Evolutionary conservation across 2,888 invertebrate genomes (phyloP), one percentile per base, ranked within the genome.

Genomic region (Lutraria lutraria): DNA sequence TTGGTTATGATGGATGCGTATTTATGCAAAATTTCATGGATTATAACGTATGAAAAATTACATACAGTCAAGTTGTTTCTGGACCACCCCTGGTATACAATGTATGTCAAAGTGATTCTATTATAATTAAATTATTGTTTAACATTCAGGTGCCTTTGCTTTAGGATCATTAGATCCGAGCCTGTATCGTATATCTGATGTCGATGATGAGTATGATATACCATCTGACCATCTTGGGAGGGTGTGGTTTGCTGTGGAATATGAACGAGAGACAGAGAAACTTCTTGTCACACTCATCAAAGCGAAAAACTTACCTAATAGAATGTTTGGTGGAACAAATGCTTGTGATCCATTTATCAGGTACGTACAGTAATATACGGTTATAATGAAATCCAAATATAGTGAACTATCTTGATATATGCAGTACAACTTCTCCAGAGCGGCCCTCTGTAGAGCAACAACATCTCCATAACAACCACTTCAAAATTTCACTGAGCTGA

Each of bases 281-380:
- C 97, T 98, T 13, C 97, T 98, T 92, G 98, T 98, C 88, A 98
- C 96, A 0, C 97, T 98, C 91, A 97, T 98, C 94, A 98, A 98
- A 96, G 98, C 98, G 81, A 98, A 98, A 95, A 98, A 98, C 97
- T 97, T 98, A 68, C 98, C 98, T 8, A 98, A 98, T 31, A 97
- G 98, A 93, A 97, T 97, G 15, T 97, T 97, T 21, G 98, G 98
- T 21, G 97, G 98, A 85, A 92, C 94, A 56, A 98, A 98, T 95
- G 97, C 98, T 91, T 98, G 98, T 96, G 98, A 98, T 96, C 98
- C 98, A 0, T 98, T 98, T 94, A 98, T 98, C 94, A 98, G 98
- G 98, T 98, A 96, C 3, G 10, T 56, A 56, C 21, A 56, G 16
- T 56, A 1, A 6, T 56, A 8, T 8, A 43, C 8, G 43, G 43